Conservation (phyloP, 2,888 invertebrate species). For the Chromoteleia sp. region DNA sequence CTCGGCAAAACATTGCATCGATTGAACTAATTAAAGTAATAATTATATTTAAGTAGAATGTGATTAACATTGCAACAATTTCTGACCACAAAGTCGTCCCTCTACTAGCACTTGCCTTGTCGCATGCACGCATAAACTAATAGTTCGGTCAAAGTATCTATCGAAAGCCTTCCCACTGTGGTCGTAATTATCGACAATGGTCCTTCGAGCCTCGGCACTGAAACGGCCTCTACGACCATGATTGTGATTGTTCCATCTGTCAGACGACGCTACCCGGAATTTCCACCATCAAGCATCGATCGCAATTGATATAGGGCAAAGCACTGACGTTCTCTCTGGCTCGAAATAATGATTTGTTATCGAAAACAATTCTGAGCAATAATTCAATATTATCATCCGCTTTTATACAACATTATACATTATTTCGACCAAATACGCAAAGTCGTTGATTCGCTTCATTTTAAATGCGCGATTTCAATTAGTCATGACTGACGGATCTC, state of each 20-base stretch:
- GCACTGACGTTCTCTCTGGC: conserved; percentile 23
- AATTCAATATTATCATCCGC: neutral
- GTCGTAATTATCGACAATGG: conserved; percentile 60
- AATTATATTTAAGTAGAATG: neutral
- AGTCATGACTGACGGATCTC: neutral
- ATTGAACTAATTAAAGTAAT: too few species aligned
- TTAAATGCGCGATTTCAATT: too few species aligned
- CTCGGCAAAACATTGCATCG: too few species aligned
- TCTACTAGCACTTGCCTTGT: conserved; percentile 38
- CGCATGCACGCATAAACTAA: conserved; percentile 38
- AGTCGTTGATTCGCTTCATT: too few species aligned
- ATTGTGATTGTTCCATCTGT: conserved; percentile 58
- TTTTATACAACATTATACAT: neutral
- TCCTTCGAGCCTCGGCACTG: conserved; percentile 22
- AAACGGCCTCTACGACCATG: conserved; percentile 32
- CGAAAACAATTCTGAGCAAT: conserved; percentile 7
- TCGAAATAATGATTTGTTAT: conserved; percentile 28
- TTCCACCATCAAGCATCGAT: conserved; percentile 42
- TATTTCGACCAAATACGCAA: too few species aligned
- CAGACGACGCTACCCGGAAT: conserved; percentile 25
- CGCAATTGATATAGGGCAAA: conserved; percentile 41
- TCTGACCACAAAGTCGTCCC: conserved; percentile 29
- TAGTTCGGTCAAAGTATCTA: conserved; percentile 44
- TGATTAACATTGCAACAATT: neutral
- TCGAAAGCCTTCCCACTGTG: conserved; percentile 36